phyloP scores from a whole-genome alignment of 2,888 invertebrate genomes.

The Agrochola litura region DNA sequence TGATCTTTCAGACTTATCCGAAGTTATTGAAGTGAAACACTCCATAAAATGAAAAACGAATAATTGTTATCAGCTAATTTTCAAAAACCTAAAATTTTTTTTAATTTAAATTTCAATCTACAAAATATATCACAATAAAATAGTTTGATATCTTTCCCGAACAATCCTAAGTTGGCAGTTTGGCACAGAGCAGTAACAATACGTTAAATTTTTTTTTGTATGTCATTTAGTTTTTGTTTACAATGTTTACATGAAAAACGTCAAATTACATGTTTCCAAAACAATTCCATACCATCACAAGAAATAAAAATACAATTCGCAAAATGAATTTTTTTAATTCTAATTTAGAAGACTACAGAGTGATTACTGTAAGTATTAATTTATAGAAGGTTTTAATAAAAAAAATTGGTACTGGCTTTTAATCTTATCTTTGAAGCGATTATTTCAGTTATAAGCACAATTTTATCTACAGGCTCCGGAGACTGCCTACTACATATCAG shows the following conservation, averaged over 20 bases:
- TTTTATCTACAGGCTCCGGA: slow-evolving; percentile 87
- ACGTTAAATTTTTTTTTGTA: neutral
- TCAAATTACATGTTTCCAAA: slow-evolving; percentile 33
- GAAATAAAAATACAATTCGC: neutral
- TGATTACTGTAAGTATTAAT: slow-evolving; percentile 67
- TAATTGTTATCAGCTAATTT: neutral
- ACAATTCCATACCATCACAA: neutral
- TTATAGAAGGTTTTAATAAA: neutral
- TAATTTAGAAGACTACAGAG: slow-evolving; percentile 64
- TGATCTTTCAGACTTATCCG: neutral
- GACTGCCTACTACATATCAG: slow-evolving; percentile 95
- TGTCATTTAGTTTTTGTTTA: slow-evolving; percentile 15
- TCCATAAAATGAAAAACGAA: neutral
- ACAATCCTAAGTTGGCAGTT: neutral
- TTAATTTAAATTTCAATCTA: neutral
- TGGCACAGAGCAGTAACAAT: slow-evolving; percentile 7
- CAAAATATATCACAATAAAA: too few species aligned
- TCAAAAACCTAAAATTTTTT: fast-evolving
- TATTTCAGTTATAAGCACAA: slow-evolving; percentile 1
- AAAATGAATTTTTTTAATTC: slow-evolving; percentile 47
- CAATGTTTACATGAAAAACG: slow-evolving; percentile 28
- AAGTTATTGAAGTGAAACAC: neutral
- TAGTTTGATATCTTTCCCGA: neutral
- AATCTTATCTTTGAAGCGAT: slow-evolving; percentile 26
- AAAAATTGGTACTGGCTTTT: neutral